phyloP scores from a whole-genome alignment of 1,140 invertebrate genomes.

The Atopsyche davidsoni region DNA sequence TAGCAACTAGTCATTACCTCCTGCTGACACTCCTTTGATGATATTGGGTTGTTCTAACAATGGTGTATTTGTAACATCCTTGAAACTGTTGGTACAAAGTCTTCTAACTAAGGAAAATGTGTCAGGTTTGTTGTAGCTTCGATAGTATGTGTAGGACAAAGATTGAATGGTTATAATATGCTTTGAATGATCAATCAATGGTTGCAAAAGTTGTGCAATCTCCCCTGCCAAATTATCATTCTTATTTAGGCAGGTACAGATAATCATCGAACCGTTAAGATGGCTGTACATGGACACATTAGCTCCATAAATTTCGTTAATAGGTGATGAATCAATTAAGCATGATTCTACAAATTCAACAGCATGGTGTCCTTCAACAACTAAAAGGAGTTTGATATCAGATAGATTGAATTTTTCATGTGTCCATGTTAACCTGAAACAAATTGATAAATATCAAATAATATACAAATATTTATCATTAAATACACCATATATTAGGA shows the following conservation, averaged over 20 bases:
- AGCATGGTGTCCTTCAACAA: constrained; percentile 19
- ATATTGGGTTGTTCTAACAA: constrained; percentile 27
- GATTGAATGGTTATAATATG: constrained; percentile 17
- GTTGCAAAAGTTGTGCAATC: constrained; percentile 16
- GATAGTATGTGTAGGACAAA: constrained; percentile 13
- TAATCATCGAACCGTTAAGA: constrained; percentile 1
- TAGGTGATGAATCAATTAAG: constrained; percentile 9
- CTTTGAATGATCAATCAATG: constrained; percentile 6
- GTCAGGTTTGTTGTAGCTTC: constrained; percentile 7
- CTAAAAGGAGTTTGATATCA: constrained; percentile 12
- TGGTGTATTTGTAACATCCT: constrained; percentile 2
- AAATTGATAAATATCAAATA: constrained; percentile 4
- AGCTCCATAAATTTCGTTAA: constrained; percentile 4
- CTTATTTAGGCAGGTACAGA: constrained; percentile 21
- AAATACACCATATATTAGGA: too few relatives aligned
- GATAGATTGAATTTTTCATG: not conserved
- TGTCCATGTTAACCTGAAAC: constrained; percentile 23
- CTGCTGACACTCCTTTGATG: constrained; percentile 24
- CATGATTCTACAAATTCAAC: constrained; percentile 23
- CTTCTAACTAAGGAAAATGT: constrained; percentile 9
- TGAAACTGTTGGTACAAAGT: constrained; percentile 11
- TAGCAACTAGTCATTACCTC: constrained; percentile 16
- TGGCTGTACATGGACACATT: constrained; percentile 10
- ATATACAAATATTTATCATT: not conserved
- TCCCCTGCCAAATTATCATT: constrained; percentile 16